A percentile compares a stretch with the other conserved stretches of the same genome.
Conservation (phyloP, 2,113 vertebrate species). For the Odontophorus gujanensis region DNA sequence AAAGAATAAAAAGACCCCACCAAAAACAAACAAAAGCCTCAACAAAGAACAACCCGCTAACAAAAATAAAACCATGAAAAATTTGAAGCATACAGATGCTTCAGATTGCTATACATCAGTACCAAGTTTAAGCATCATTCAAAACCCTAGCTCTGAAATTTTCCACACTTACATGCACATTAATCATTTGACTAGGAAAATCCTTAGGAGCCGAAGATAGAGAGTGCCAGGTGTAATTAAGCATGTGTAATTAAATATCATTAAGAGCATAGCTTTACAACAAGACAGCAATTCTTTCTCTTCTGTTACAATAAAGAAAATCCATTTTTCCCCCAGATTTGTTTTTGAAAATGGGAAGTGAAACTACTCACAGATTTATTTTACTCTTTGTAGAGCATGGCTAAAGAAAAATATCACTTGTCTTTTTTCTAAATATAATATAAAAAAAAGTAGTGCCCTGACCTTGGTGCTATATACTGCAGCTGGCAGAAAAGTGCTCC, state of each 20-base stretch:
- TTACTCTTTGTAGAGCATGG: not conserved
- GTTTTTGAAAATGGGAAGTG: not conserved
- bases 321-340: not conserved
- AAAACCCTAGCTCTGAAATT: not conserved
- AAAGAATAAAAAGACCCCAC: not conserved
- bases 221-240: conserved; percentile 57
- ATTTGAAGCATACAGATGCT: not conserved
- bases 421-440: not conserved
- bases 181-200: conserved; percentile 50
- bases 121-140: not conserved
- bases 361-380: not conserved
- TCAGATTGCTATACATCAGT: not conserved
- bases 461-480: not conserved
- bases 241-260: conserved; percentile 22
- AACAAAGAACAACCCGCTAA: not conserved
- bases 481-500: not conserved
- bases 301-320: not conserved
- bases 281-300: not conserved
- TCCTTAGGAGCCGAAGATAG: conserved; percentile 19
- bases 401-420: not conserved
- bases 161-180: conserved; percentile 1
- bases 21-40: not conserved
- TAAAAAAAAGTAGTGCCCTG: not conserved
- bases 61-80: not conserved
- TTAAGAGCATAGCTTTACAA: conserved; percentile 24